Percentiles rank a stretch among this genome's conserved stretches.
These are phyloP conservation scores for Pyrochroa serraticornis DNA, from an alignment of 2,888 invertebrate genomes.

Conservation along the genomic window DNA sequence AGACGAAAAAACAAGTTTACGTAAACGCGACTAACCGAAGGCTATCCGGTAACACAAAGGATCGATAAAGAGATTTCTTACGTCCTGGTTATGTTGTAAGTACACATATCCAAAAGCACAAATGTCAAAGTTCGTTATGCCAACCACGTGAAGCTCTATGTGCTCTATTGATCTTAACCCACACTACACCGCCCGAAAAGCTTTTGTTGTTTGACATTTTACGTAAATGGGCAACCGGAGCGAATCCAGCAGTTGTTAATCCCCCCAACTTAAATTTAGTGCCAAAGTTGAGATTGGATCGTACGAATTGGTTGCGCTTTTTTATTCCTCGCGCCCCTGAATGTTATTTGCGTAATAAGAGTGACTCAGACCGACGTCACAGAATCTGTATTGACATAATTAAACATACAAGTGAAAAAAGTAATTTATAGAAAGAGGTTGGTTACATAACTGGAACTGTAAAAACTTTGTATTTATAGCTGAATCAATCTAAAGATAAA, in stretches of 20 bases:
- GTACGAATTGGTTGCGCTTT: slow-evolving; percentile 2
- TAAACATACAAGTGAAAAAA: slow-evolving; percentile 9
- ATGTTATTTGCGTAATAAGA: slow-evolving; percentile 13
- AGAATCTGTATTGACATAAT: slow-evolving; percentile 6
- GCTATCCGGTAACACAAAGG: slow-evolving; percentile 15
- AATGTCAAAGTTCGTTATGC: slow-evolving; percentile 23
- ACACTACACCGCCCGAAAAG: slow-evolving; percentile 6
- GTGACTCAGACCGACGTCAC: slow-evolving; percentile 9
- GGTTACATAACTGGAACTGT: slow-evolving; percentile 4
- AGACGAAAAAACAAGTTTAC: slow-evolving; percentile 8
- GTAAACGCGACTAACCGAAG: slow-evolving; percentile 12
- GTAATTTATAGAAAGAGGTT: slow-evolving; percentile 3
- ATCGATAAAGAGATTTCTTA: slow-evolving; percentile 17
- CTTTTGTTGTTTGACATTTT: slow-evolving; percentile 15
- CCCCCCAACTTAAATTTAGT: slow-evolving; percentile 14
- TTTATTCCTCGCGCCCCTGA: slow-evolving; percentile 1
- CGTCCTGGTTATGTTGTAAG: no score
- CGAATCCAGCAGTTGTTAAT: slow-evolving; percentile 6
- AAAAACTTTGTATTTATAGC: not conserved
- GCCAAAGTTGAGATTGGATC: slow-evolving; percentile 2
- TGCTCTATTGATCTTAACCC: slow-evolving; percentile 17
- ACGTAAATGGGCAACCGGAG: slow-evolving; percentile 6
- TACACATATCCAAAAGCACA: no score
- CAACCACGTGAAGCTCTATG: slow-evolving; percentile 16
- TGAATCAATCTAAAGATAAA: no score